phyloP scores from a whole-genome alignment of 2,797 vertebrate species.

The Takifugu rubripes region DNA sequence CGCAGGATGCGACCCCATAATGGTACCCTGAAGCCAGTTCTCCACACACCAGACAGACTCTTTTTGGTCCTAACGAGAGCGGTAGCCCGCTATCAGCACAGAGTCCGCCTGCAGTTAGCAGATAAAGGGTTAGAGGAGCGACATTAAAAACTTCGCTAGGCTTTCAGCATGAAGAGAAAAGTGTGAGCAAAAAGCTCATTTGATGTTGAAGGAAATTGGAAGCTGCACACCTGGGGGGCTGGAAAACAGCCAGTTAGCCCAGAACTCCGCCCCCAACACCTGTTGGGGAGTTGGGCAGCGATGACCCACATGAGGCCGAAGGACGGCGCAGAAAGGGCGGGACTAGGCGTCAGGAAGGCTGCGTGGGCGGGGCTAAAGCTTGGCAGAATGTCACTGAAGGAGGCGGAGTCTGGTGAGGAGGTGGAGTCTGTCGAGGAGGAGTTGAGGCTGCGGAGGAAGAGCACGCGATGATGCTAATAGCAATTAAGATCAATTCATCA shows the following conservation, averaged over 20 bases:
- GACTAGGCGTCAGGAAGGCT: constrained; percentile 59
- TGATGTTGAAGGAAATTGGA: not conserved
- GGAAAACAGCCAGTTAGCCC: constrained; percentile 5
- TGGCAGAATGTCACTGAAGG: constrained; percentile 43
- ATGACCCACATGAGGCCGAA: constrained; percentile 50
- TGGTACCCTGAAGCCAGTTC: constrained; percentile 78
- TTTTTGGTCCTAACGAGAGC: constrained; percentile 46
- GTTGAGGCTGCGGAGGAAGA: constrained; percentile 28
- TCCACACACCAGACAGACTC: constrained; percentile 77
- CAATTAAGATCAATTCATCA: too few species aligned
- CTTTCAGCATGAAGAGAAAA: too few species aligned
- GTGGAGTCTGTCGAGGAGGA: constrained; percentile 23
- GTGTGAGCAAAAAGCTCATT: constrained; percentile 34
- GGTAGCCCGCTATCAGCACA: constrained; percentile 54
- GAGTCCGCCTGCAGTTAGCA: constrained; percentile 45
- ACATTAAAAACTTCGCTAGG: not conserved
- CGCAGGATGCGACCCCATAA: constrained; percentile 73
- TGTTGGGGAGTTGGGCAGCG: constrained; percentile 56
- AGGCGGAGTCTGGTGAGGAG: constrained; percentile 52
- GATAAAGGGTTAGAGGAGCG: too few species aligned
- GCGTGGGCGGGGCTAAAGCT: constrained; percentile 57
- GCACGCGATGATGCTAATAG: not conserved
- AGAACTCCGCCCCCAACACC: constrained; percentile 11
- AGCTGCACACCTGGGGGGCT: constrained; percentile 8
- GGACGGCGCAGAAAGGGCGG: constrained; percentile 60